Evolutionary conservation across 2,888 invertebrate species (phyloP), one percentile per base, ranked within the genome.

Genomic region (Chalcis sispes): DNA sequence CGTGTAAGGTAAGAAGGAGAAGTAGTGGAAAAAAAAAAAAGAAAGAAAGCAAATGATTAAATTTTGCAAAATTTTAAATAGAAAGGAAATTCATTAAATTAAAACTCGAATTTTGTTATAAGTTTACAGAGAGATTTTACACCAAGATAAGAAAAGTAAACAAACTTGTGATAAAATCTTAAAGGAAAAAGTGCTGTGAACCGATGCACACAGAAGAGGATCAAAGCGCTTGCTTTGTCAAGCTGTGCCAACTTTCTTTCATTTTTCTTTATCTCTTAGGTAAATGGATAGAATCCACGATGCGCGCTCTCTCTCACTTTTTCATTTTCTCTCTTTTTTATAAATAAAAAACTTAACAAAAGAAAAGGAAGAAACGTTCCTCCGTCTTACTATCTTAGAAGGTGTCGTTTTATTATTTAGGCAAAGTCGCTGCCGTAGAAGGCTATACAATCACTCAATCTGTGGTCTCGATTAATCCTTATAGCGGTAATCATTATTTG

Each of bases 401-500:
- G 82, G 83, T 82, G 81, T 82, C 84, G 84, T 87, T 87, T 86
- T 85, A 87, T 86, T 86, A 84, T 84, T 80, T 79, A 81, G 69
- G 79, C 80, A 82, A 85, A 85, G 83, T 84, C 85, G 5, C 46
- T 1, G 46, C 29, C 27, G 25, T 62, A n/a, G n/a, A 79, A 75
- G 79, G 80, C 77, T 76, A 71, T 74, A 77, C n/a, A 25, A 27
- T 73, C 10, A 84, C 84, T 87, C 86, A 86, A 87, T 86, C 85
- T 85, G 83, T 85, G 85, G 82, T 82, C 82, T 83, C 85, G 85
- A 87, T 87, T 87, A 86, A 87, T 87, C 86, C 84, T 36, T 58
- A 65, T 67, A 80, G 77, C 82, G 83, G 86, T 85, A 85, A 87
- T 87, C 87, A 87, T 87, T n/a, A n/a, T n/a, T 87, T 86, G 86